phyloP scores from a whole-genome alignment of 1,140 invertebrate genomes.

The Diachasmimorpha longicaudata region DNA sequence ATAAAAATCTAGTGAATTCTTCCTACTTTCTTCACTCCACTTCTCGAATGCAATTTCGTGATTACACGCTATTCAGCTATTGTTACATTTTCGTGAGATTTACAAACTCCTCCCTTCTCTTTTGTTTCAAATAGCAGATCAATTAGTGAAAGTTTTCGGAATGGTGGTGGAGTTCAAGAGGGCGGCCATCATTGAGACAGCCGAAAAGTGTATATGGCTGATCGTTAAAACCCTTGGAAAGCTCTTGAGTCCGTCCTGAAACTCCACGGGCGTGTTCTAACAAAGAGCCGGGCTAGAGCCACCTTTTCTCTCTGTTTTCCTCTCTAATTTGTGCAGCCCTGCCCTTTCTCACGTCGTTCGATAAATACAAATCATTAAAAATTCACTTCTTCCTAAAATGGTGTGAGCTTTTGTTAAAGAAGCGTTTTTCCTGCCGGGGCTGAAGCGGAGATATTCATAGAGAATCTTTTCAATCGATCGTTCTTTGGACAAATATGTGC shows the following conservation, averaged over 20 bases:
- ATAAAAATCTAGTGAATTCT: too few species aligned
- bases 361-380: not conserved
- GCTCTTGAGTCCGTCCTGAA: not conserved
- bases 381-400: not conserved
- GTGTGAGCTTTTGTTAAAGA: not conserved
- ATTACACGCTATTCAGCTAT: not conserved
- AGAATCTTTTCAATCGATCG: too few species aligned
- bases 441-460: not conserved
- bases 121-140: not conserved
- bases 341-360: slow-evolving; percentile 21
- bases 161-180: not conserved
- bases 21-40: too few species aligned
- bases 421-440: not conserved
- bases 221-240: slow-evolving; percentile 25
- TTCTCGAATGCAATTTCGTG: not conserved
- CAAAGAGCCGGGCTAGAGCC: slow-evolving; percentile 1
- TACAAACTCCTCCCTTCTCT: not conserved
- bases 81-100: not conserved
- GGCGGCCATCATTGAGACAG: not conserved
- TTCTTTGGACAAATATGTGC: too few species aligned
- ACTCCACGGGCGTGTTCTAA: not conserved
- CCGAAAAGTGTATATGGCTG: not conserved
- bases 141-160: not conserved
- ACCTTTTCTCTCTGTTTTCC: not conserved
- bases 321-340: slow-evolving; percentile 21